phyloP scores from a whole-genome alignment of 2,113 vertebrate species.

The Catharus minimus region DNA sequence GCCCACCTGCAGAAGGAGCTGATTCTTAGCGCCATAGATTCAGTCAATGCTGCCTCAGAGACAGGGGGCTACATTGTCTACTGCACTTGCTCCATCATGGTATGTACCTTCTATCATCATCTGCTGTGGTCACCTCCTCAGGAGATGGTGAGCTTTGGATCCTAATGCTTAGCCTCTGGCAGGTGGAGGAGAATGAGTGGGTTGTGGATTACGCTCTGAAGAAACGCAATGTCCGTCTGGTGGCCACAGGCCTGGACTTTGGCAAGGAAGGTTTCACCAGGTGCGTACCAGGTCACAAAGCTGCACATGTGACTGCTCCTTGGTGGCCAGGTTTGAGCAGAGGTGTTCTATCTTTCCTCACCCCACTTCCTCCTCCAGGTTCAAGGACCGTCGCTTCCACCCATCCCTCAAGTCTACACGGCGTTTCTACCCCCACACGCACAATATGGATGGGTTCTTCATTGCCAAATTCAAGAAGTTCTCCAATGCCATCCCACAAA shows the following conservation, averaged over 20 bases:
- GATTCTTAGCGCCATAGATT: constrained; percentile 92
- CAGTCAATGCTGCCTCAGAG: constrained; percentile 85
- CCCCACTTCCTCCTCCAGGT: constrained; percentile 68
- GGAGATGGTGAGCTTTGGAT: neutral
- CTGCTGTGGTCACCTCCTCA: neutral
- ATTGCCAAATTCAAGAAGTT: constrained; percentile 96
- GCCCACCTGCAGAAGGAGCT: constrained; percentile 96
- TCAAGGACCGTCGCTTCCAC: constrained; percentile 90
- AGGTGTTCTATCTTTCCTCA: neutral
- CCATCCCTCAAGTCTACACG: constrained; percentile 83
- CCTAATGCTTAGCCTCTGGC: neutral
- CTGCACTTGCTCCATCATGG: constrained; percentile 94
- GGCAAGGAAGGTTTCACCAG: constrained; percentile 95
- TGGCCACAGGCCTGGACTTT: constrained; percentile 92
- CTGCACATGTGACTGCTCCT: neutral
- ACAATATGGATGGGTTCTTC: constrained; percentile 99
- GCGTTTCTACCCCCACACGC: constrained; percentile 93
- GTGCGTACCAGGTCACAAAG: constrained; percentile 40
- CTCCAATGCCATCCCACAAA: constrained; percentile 85
- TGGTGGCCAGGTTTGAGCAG: neutral
- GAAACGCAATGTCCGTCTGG: constrained; percentile 94
- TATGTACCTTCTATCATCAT: neutral
- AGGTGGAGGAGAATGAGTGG: constrained; percentile 99
- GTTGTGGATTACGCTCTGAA: constrained; percentile 97
- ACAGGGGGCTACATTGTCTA: constrained; percentile 92